A percentile compares a stretch with the other conserved stretches of the same genome.
phyloP scores from a whole-genome alignment of 1,140 invertebrate genomes.

The Drosophila quadrilineata region DNA sequence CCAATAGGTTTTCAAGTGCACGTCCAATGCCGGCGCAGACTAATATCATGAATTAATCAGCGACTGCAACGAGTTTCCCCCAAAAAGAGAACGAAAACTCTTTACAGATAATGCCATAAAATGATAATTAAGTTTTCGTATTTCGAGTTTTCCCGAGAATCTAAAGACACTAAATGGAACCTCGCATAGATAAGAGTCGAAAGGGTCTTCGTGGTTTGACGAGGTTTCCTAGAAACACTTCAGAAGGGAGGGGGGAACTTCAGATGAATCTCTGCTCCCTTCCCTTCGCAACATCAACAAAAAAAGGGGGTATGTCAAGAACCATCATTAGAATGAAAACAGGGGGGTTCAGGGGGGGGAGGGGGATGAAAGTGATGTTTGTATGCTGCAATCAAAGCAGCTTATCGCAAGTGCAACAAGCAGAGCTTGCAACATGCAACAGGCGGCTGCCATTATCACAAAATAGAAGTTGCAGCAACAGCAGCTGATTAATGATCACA shows the following conservation, averaged over 20 bases:
- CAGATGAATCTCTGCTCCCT: too few relatives aligned
- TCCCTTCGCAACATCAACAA: too few relatives aligned
- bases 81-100: background rate
- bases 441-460: too few relatives aligned
- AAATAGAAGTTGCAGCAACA: constrained; percentile 67
- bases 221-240: constrained; percentile 53
- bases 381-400: constrained; percentile 13
- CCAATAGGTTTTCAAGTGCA: constrained; percentile 12
- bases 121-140: constrained; percentile 70
- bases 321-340: constrained; percentile 8
- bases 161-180: constrained; percentile 55
- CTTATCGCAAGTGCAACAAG: constrained; percentile 21
- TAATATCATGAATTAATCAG: constrained; percentile 56
- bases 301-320: background rate
- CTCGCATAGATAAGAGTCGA: constrained; percentile 50
- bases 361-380: too few relatives aligned
- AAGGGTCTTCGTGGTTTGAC: constrained; percentile 3
- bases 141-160: constrained; percentile 56
- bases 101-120: constrained; percentile 45
- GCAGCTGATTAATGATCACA: constrained; percentile 70
- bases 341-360: background rate
- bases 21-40: constrained; percentile 17
- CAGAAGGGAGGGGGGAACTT: too few relatives aligned
- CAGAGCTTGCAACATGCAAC: constrained; percentile 28
- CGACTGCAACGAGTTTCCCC: too few relatives aligned